Conservation (phyloP, 2,797 vertebrate species). For the Sebastolobus alascanus region DNA sequence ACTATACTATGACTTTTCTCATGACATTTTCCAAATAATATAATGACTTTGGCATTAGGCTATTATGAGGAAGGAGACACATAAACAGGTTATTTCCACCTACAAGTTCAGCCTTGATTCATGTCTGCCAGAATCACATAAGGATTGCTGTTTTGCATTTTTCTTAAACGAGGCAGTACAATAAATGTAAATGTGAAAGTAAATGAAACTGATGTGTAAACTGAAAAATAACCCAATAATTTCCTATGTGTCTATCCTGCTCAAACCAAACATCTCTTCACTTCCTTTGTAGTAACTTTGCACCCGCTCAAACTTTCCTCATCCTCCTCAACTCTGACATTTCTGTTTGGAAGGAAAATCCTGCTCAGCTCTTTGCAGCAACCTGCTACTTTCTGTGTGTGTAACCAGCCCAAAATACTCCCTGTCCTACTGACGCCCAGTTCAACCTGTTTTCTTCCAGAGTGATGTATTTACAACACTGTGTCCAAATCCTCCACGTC, state of each 20-base stretch:
- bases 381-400: conserved; percentile 51
- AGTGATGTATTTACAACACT: conserved; percentile 47
- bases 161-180: conserved; percentile 16
- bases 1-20: too few species aligned
- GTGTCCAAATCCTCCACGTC: conserved; percentile 36
- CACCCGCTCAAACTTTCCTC: conserved; percentile 31
- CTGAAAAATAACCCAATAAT: conserved; percentile 13
- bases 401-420: conserved; percentile 52
- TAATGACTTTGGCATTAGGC: too few species aligned
- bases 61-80: too few species aligned
- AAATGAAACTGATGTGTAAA: background rate
- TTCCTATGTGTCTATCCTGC: background rate
- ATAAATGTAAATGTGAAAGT: background rate
- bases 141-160: background rate
- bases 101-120: background rate
- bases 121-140: background rate
- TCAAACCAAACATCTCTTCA: conserved; percentile 3
- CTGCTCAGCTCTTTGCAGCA: conserved; percentile 57
- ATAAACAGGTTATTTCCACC: background rate
- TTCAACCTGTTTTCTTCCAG: conserved; percentile 43
- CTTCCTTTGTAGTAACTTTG: conserved; percentile 16
- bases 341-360: conserved; percentile 58
- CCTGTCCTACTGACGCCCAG: conserved; percentile 61
- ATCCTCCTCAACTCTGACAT: conserved; percentile 15
- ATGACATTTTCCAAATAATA: too few species aligned